These are phyloP conservation scores for Pemphredon lugubris DNA, from an alignment of 2,888 invertebrate genomes.

Conservation along the genomic window DNA sequence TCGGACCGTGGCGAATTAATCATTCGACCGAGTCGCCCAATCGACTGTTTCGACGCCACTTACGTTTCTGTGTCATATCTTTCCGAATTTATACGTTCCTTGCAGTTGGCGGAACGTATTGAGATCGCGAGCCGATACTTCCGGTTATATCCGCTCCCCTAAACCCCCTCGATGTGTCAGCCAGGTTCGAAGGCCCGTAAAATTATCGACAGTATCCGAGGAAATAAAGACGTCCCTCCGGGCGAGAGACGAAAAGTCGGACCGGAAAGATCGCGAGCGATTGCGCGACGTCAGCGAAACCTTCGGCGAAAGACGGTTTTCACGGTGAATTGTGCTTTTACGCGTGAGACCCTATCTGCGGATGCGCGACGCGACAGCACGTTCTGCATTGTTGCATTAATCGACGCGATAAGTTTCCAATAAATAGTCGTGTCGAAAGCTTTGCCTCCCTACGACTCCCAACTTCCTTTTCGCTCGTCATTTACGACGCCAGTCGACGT, in stretches of 20 bases:
- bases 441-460: too few species aligned
- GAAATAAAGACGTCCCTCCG: conserved; percentile 58
- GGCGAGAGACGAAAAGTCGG: conserved; percentile 49
- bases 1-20: too few species aligned
- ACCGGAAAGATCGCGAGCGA: conserved; percentile 51
- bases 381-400: too few species aligned
- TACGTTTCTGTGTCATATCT: conserved; percentile 23
- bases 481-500: too few species aligned
- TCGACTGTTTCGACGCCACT: conserved; percentile 15
- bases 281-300: conserved; percentile 52
- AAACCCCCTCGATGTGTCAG: conserved; percentile 52
- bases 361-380: too few species aligned
- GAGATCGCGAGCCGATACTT: conserved; percentile 52
- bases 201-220: conserved; percentile 61
- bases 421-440: too few species aligned
- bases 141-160: conserved; percentile 38
- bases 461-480: too few species aligned
- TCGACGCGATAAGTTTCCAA: too few species aligned
- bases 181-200: conserved; percentile 53
- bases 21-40: too few species aligned
- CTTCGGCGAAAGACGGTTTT: conserved; percentile 47
- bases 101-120: conserved; percentile 28
- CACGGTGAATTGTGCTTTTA: conserved; percentile 58
- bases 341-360: conserved; percentile 26
- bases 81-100: conserved; percentile 33